Evolutionary conservation across 2,888 invertebrate genomes (phyloP), one percentile per base, ranked within the genome.

Genomic region (Mythimna vitellina): DNA sequence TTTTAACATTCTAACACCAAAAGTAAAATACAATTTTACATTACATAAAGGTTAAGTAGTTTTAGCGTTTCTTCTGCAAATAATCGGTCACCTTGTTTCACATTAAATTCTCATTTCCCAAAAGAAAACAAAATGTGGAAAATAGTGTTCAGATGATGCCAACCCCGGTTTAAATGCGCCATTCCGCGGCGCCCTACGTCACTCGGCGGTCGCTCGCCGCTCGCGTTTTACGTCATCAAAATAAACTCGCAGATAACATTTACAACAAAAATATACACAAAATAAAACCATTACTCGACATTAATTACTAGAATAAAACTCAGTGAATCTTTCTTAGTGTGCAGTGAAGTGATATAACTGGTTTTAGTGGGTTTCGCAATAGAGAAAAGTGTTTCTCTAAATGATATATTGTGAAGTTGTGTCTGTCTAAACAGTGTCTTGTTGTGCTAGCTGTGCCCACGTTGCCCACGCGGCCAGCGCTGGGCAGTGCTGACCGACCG

Each of bases 141-240:
- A 69, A 62, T 62, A 67, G 1, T 46, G 54, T 64, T 63, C 4
- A 3, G n/a, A 25, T 29, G 22, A 67, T 89, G 89, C 92, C 91
- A 93, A 88, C 92, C n/a, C 87, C 89, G 67, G 58, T 14, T 71
- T 46, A 88, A 91, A 92, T 94, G 93, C 94, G 94, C 93, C 94
- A 94, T 92, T 93, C 90, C 90, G 90, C 92, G 90, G 81, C 84
- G 84, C 83, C 81, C 82, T 61, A 78, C 76, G 76, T 78, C 85
- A 83, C 82, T 85, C 82, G 86, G 51, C 68, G 81, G 76, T 22
- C 76, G 86, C 62, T 81, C 65, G 81, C 38, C 87, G 85, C 82
- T 80, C 82, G 70, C 70, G 76, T 68, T 80, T 83, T 84, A 88
- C 88, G 89, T 89, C 89, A 91, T 83, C 87, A 90, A 89, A 92